Evolutionary conservation across 2,888 invertebrate genomes (phyloP).

Genomic region (Acanthococcus lagerstroemiae): DNA sequence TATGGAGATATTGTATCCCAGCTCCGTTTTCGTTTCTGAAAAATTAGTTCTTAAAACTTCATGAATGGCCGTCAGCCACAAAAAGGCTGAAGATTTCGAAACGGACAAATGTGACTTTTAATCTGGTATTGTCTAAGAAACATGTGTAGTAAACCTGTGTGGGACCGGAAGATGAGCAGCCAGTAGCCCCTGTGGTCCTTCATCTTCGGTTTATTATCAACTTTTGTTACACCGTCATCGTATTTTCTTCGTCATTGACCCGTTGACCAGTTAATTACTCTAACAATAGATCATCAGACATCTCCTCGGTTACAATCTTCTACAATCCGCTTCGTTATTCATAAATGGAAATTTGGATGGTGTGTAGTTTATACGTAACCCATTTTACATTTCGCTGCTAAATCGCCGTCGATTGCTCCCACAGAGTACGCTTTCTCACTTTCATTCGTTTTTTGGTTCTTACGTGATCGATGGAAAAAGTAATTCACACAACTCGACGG

Average conservation of each 20-base stretch:
- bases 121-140: background rate
- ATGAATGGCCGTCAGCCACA: no score
- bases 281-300: constrained; percentile 17
- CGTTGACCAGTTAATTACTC: constrained; percentile 25
- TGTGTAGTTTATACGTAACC: background rate
- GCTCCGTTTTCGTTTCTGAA: no score
- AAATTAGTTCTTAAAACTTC: no score
- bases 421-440: no score
- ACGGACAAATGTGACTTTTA: no score
- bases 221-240: constrained; percentile 1
- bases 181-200: background rate
- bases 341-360: background rate
- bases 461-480: no score
- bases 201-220: background rate
- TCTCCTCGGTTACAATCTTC: background rate
- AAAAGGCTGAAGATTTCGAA: no score
- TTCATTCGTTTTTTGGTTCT: no score
- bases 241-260: background rate
- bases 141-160: background rate
- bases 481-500: no score
- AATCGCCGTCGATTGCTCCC: no score
- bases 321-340: background rate
- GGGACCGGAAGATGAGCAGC: constrained; percentile 22
- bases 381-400: no score
- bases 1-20: no score